Conservation (phyloP, 2,888 invertebrate species). For the Bembecia ichneumoniformis region DNA sequence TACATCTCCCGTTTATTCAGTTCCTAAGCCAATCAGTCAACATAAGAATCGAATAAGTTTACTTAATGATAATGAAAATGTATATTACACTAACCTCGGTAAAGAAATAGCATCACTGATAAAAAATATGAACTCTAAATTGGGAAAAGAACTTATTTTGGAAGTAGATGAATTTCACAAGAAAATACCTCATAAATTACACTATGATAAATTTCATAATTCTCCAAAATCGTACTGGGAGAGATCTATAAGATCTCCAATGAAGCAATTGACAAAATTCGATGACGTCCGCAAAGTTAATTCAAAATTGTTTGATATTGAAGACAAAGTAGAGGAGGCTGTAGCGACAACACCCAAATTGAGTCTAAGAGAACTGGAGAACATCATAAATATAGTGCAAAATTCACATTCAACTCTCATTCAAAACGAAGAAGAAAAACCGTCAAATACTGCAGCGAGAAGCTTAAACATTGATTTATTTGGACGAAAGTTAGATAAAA, state of each 20-base stretch:
- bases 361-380: slow-evolving; percentile 47
- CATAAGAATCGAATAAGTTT: slow-evolving; percentile 1
- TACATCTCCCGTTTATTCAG: no score
- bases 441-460: not conserved
- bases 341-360: slow-evolving; percentile 31
- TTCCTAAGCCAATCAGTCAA: not conserved
- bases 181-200: slow-evolving; percentile 19
- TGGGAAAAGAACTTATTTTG: slow-evolving; percentile 28
- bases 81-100: slow-evolving; percentile 47
- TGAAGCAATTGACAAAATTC: slow-evolving; percentile 11
- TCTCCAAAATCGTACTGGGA: slow-evolving; percentile 51
- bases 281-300: slow-evolving; percentile 29
- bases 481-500: not conserved
- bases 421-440: not conserved
- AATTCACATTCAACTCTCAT: not conserved
- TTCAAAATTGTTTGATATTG: slow-evolving; percentile 44
- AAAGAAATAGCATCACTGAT: slow-evolving; percentile 55
- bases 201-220: slow-evolving; percentile 33
- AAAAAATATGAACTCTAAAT: slow-evolving; percentile 32
- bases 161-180: slow-evolving; percentile 23
- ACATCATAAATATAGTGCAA: slow-evolving; percentile 28
- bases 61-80: slow-evolving; percentile 23
- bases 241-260: slow-evolving; percentile 50
- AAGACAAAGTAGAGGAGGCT: slow-evolving; percentile 42
- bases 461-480: not conserved